Evolutionary conservation across 2,113 vertebrate genomes (phyloP).

Genomic region (Cephalopterus ornatus): DNA sequence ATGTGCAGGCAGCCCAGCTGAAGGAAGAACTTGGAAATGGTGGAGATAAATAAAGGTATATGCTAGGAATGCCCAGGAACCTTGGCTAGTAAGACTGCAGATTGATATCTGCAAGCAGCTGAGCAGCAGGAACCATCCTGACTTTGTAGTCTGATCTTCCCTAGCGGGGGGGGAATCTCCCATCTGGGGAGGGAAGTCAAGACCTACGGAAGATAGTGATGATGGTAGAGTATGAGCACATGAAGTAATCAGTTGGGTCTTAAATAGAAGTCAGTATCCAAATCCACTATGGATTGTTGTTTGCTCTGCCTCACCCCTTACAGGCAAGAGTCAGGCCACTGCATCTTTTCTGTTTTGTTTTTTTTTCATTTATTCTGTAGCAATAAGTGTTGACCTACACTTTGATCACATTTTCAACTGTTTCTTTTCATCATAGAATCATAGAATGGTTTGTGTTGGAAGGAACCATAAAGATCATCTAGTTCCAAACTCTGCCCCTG

Average conservation of each 20-base stretch:
- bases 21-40: not conserved
- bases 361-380: not conserved
- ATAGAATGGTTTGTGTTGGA: not conserved
- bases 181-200: not conserved
- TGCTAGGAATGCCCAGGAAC: not conserved
- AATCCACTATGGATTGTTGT: not conserved
- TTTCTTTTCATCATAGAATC: not conserved
- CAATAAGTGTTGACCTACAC: not conserved
- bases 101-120: not conserved
- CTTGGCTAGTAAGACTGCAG: not conserved
- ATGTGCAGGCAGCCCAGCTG: not conserved
- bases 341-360: not conserved
- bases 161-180: not conserved
- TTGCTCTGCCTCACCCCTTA: not conserved
- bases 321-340: not conserved
- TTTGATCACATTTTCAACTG: not conserved
- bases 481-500: not conserved
- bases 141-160: not conserved
- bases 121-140: not conserved
- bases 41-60: not conserved
- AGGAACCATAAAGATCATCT: not conserved
- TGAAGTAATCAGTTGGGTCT: not conserved
- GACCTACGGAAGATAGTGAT: not conserved
- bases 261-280: not conserved
- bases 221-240: not conserved